Evolutionary conservation across 2,888 invertebrate genomes (phyloP).

Genomic region (Chesias legatella): DNA sequence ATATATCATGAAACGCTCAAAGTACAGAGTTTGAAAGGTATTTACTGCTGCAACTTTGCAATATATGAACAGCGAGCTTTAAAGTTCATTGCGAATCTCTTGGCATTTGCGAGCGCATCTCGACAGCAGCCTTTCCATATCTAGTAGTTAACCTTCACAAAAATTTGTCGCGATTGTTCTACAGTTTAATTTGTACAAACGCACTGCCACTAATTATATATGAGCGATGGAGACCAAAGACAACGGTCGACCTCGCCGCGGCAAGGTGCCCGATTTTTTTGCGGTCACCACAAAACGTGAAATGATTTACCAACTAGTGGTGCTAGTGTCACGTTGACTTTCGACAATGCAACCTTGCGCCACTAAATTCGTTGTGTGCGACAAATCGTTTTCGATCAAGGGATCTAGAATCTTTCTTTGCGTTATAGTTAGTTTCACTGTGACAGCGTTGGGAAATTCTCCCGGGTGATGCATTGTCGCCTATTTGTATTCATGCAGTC

Average conservation of each 20-base stretch:
- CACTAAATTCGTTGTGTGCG: constrained; percentile 17
- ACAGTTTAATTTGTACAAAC: constrained; percentile 28
- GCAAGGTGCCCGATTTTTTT: constrained; percentile 70
- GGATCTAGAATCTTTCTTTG: constrained; percentile 51
- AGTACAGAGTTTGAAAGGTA: constrained; percentile 22
- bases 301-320: constrained; percentile 57
- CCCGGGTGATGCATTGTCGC: constrained; percentile 62
- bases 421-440: constrained; percentile 50
- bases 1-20: constrained; percentile 25
- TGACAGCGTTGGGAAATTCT: constrained; percentile 65
- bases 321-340: constrained; percentile 48
- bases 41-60: constrained; percentile 24
- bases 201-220: constrained; percentile 52
- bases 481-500: constrained; percentile 68
- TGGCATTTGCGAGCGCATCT: constrained; percentile 65
- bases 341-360: constrained; percentile 53
- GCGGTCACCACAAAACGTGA: constrained; percentile 64
- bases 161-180: constrained; percentile 56
- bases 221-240: constrained; percentile 57
- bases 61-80: constrained; percentile 35
- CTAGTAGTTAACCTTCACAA: constrained; percentile 63
- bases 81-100: constrained; percentile 57
- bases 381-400: constrained; percentile 24
- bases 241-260: constrained; percentile 56
- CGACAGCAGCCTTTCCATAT: constrained; percentile 65